These are phyloP conservation scores for Lynx canadensis DNA, from an alignment of 2,113 vertebrate species.

Conservation along the genomic window DNA sequence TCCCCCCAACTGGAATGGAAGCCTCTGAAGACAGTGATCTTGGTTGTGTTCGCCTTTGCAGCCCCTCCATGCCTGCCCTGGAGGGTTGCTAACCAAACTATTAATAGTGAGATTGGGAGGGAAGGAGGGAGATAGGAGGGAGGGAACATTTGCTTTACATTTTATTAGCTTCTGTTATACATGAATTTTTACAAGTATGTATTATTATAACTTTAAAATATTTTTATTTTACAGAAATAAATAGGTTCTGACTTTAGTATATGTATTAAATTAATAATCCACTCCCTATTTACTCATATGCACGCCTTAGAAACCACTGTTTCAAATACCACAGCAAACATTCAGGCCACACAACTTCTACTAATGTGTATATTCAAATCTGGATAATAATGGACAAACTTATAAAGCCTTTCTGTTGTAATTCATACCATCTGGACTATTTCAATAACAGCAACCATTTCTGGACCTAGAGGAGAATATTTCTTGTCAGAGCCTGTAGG, in stretches of 20 bases:
- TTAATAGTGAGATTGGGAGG: neutral
- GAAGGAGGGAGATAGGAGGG: neutral
- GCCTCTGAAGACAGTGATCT: neutral
- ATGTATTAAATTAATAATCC: neutral
- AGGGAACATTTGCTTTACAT: neutral
- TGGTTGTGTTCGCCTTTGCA: neutral
- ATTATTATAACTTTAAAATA: constrained; percentile 24
- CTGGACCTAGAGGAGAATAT: constrained; percentile 4
- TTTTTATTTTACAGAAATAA: constrained; percentile 48
- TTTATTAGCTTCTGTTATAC: neutral
- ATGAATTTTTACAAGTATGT: neutral
- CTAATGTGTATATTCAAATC: constrained; percentile 13
- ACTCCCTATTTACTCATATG: neutral
- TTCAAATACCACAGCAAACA: constrained; percentile 29
- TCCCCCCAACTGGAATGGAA: neutral
- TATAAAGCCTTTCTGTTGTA: neutral
- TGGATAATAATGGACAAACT: constrained; percentile 19
- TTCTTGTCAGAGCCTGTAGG: constrained; percentile 23
- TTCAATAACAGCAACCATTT: constrained; percentile 43
- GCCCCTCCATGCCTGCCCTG: neutral
- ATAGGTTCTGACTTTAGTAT: neutral
- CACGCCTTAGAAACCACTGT: constrained; percentile 41
- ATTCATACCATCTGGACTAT: constrained; percentile 46
- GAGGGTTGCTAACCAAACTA: neutral
- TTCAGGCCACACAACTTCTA: neutral